A percentile compares a stretch with the other conserved stretches of the same genome.
Conservation (phyloP, 2,113 vertebrate species). For the Phalacrocorax pelagicus region DNA sequence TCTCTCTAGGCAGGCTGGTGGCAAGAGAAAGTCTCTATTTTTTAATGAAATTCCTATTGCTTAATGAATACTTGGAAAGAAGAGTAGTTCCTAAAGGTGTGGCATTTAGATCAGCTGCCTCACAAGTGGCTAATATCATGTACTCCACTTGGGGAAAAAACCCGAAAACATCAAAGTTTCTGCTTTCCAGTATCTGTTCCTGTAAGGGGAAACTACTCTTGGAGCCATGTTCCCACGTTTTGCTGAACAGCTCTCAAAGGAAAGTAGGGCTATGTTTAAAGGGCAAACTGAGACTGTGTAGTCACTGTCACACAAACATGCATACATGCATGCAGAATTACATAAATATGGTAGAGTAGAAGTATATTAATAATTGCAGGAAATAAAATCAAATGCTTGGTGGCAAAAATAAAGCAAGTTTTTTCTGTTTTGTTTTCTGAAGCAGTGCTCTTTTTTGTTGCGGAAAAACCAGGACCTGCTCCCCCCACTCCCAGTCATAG, state of each 20-base stretch:
- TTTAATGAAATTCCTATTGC: background rate
- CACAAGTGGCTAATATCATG: background rate
- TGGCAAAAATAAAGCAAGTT: background rate
- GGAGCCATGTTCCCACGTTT: background rate
- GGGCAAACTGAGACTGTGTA: background rate
- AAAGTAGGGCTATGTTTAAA: background rate
- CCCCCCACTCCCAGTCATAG: fast-evolving
- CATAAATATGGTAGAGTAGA: background rate
- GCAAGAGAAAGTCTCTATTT: background rate
- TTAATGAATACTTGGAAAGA: background rate
- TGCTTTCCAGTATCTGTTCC: background rate
- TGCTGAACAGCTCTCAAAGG: background rate
- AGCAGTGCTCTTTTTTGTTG: fast-evolving
- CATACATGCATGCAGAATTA: background rate
- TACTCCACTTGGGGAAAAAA: background rate
- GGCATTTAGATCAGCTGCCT: background rate
- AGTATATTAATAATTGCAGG: background rate
- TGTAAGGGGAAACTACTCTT: background rate
- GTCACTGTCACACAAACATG: background rate
- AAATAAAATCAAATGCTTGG: background rate
- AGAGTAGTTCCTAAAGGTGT: background rate
- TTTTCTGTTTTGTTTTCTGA: background rate
- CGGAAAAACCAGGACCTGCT: background rate
- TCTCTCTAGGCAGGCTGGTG: background rate
- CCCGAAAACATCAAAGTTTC: background rate